phyloP scores from a whole-genome alignment of 2,888 invertebrate species.

The Drosophila yooni region DNA sequence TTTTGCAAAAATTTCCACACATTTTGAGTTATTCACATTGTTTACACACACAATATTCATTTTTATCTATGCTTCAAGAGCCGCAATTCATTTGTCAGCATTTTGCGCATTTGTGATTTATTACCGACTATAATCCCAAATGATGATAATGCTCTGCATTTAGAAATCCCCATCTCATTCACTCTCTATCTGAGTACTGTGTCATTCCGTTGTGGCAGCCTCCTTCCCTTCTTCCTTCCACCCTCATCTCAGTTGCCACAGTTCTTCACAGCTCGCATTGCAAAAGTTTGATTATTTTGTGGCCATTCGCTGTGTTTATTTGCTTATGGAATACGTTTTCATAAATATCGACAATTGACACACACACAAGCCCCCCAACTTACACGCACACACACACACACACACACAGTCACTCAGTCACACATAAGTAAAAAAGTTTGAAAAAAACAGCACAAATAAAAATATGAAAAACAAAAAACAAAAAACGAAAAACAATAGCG shows the following conservation, averaged over 20 bases:
- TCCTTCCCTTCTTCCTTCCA: background rate
- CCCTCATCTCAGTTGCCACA: background rate
- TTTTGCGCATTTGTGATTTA: conserved; percentile 19
- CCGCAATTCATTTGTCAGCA: conserved; percentile 34
- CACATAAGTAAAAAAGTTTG: conserved; percentile 18
- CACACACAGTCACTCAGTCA: conserved; percentile 6
- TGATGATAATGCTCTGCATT: conserved; percentile 20
- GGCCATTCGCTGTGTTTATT: conserved; percentile 41
- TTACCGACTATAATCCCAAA: conserved; percentile 13
- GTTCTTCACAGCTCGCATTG: conserved; percentile 5
- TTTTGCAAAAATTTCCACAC: background rate
- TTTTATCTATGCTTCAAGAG: background rate
- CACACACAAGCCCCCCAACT: conserved; percentile 27
- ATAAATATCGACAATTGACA: conserved; percentile 54
- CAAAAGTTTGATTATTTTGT: conserved; percentile 39
- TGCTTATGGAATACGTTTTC: conserved; percentile 45
- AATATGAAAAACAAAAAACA: conserved; percentile 12
- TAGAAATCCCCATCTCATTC: background rate
- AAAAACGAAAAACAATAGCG: conserved; percentile 39
- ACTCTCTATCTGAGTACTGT: background rate
- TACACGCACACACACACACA: conserved; percentile 16
- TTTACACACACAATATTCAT: conserved; percentile 11
- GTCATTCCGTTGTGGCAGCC: conserved; percentile 10
- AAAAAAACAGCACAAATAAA: conserved; percentile 8
- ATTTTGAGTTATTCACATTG: background rate